Evolutionary conservation across 2,113 vertebrate species (phyloP), one percentile per base, ranked within the genome.

Genomic region (Raja brachyura): DNA sequence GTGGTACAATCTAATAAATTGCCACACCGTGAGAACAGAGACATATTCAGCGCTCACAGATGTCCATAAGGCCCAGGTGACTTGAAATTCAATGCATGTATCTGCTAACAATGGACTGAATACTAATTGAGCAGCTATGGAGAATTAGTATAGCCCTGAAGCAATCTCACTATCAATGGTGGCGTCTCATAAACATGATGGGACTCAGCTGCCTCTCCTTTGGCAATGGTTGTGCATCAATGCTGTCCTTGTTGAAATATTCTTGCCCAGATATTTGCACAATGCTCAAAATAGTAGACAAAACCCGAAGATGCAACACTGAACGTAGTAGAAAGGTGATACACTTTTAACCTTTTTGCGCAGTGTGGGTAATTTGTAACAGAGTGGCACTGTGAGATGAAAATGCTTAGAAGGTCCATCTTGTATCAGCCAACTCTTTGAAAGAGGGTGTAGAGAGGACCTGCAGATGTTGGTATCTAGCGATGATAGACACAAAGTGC

Each of bases 31-130:
- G 88, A 92, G 88, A 92, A 92, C 88, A 92, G 88, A 73, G 66
- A 18, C 63, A 92, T 92, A 92, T 92, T 92, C 63, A 92, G 88
- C 39, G 63, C 14, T 22, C 66, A 61, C 88, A 92, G 88, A 92
- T 92, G 88, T 92, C 88, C 88, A 92, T 48, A 73, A 92, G 88
- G 88, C 88, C 61, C 88, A 92, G 88, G 88, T 92, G 88, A 92
- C 88, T 92, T 92, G 88, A 92, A 92, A 92, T 92, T 92, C 88
- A 92, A 92, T 92, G 88, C 88, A 73, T 92, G 66, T 73, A 70
- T 92, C 88, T 73, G 31, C 66, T 92, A 92, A 92, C 88, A 92
- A 92, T 92, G 63, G 88, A 48, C 66, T 92, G 88, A 92, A 92
- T 92, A 33, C 88, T 92, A 92, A 92, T 92, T 92, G 88, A 73